phyloP scores from a whole-genome alignment of 2,888 invertebrate species.

The Oscheius onirici region DNA sequence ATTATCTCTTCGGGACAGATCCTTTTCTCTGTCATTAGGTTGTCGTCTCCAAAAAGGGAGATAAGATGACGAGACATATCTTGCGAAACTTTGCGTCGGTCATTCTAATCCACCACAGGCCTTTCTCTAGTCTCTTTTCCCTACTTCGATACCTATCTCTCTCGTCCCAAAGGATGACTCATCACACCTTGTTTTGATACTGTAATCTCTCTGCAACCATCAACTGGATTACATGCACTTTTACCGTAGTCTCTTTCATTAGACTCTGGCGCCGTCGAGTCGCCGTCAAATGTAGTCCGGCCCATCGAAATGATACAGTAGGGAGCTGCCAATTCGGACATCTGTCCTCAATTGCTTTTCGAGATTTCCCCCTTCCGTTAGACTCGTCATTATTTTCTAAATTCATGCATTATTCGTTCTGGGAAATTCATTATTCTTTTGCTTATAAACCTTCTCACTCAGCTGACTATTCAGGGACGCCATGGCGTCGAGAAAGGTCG shows the following conservation, averaged over 20 bases:
- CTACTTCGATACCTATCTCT: not conserved
- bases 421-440: not conserved
- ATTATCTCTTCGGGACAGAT: not conserved
- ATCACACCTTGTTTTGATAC: conserved; percentile 3
- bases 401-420: not conserved
- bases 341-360: conserved; percentile 1
- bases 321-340: not conserved
- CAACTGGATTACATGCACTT: not conserved
- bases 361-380: not conserved
- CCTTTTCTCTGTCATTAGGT: not conserved
- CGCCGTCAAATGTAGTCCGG: conserved; percentile 29
- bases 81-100: conserved; percentile 22
- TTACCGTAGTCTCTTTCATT: conserved; percentile 29
- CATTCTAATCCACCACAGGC: not conserved
- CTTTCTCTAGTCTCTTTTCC: not conserved
- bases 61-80: not conserved
- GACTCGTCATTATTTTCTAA: not conserved
- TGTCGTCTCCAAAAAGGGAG: not conserved
- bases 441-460: not conserved
- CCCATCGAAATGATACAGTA: conserved; percentile 26
- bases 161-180: not conserved
- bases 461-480: not conserved
- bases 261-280: conserved; percentile 29
- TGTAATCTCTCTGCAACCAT: not conserved
- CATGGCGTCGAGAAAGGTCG: conserved; percentile 18